Conservation (phyloP, 2,797 vertebrate species). For the Spheniscus humboldti region DNA sequence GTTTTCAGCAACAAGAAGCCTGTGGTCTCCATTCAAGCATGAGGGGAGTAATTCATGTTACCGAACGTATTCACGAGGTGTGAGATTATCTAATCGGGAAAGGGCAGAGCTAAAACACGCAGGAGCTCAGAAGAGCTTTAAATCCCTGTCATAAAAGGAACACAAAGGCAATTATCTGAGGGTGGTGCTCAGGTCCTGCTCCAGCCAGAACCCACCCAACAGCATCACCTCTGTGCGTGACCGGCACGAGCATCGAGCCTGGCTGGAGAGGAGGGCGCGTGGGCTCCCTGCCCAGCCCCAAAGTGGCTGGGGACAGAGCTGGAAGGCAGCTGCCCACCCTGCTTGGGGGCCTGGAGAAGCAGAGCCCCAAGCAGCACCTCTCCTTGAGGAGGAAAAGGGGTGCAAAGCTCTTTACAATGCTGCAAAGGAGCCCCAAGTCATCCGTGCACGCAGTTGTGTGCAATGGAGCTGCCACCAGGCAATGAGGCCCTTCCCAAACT, state of each 20-base stretch:
- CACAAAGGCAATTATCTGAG: not conserved
- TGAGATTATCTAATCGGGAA: not conserved
- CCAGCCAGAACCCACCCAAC: not conserved
- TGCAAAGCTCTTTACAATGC: not conserved
- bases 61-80: not conserved
- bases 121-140: not conserved
- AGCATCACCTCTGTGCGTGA: not conserved
- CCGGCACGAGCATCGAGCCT: not conserved
- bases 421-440: not conserved
- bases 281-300: not conserved
- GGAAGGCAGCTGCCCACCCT: not conserved
- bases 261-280: not conserved
- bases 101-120: not conserved
- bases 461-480: not conserved
- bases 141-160: not conserved
- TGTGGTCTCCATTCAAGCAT: not conserved
- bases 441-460: accelerated
- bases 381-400: not conserved
- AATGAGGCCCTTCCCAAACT: not conserved
- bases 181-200: not conserved
- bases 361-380: not conserved
- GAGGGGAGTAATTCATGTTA: not conserved
- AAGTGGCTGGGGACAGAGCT: too few relatives aligned
- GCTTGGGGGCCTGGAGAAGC: not conserved
- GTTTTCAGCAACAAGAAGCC: not conserved